phyloP scores from a whole-genome alignment of 2,888 invertebrate genomes.

The Patella caerulea region DNA sequence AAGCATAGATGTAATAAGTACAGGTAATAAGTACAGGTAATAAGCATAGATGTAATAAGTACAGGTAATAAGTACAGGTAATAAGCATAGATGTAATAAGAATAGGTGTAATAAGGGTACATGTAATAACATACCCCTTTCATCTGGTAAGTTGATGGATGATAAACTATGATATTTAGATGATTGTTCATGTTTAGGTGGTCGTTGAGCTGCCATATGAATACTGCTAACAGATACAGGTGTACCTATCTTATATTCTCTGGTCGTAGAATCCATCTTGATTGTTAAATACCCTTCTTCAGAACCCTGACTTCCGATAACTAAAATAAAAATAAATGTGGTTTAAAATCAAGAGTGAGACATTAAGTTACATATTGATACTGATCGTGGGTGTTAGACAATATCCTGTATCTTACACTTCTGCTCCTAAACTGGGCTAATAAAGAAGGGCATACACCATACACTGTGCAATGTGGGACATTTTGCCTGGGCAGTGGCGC shows the following conservation, averaged over 20 bases:
- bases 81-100: too few relatives aligned
- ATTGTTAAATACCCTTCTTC: conserved; percentile 63
- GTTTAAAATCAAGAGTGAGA: too few relatives aligned
- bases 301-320: conserved; percentile 20
- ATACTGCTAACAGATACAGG: conserved; percentile 49
- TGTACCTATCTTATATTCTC: conserved; percentile 67
- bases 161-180: conserved; percentile 38
- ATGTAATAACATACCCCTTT: conserved; percentile 30
- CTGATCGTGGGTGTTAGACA: neutral
- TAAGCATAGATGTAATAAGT: too few relatives aligned
- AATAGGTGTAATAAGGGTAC: too few relatives aligned
- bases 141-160: conserved; percentile 35
- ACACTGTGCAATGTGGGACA: too few relatives aligned
- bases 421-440: too few relatives aligned
- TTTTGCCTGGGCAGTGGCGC: too few relatives aligned
- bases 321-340: neutral
- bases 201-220: conserved; percentile 11
- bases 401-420: neutral
- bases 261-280: conserved; percentile 59
- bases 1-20: too few relatives aligned
- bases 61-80: too few relatives aligned
- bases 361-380: too few relatives aligned
- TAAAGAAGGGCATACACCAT: too few relatives aligned
- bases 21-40: too few relatives aligned
- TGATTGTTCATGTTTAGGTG: neutral